Evolutionary conservation across 2,113 vertebrate genomes (phyloP).

Genomic region (Phocoena sinus): DNA sequence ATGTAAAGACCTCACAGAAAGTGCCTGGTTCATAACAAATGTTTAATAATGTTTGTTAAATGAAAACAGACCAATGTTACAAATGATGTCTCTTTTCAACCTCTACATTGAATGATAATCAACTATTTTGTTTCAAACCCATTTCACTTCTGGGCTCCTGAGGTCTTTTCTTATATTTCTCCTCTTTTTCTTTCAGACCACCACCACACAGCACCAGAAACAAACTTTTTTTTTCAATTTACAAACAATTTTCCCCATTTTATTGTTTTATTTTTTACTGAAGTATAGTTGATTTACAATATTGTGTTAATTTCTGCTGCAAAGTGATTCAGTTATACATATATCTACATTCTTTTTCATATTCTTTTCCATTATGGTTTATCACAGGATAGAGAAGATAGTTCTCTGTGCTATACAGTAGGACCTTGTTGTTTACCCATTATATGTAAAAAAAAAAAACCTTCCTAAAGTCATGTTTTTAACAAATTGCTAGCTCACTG

Average conservation of each 20-base stretch:
- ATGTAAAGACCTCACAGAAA: background rate
- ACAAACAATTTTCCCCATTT: background rate
- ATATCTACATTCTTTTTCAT: background rate
- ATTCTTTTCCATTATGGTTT: background rate
- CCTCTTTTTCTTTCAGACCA: background rate
- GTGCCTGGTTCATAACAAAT: background rate
- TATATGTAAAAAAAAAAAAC: background rate
- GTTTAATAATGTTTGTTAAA: background rate
- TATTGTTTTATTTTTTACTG: background rate
- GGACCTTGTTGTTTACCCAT: background rate
- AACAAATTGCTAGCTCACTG: background rate
- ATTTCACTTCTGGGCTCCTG: background rate
- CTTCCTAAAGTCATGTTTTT: background rate
- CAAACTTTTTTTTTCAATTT: background rate
- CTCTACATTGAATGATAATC: background rate
- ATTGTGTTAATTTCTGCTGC: background rate
- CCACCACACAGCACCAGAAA: background rate
- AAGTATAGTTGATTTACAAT: background rate
- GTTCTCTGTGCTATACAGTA: background rate
- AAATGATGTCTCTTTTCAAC: background rate
- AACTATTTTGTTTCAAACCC: background rate
- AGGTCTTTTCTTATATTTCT: no score
- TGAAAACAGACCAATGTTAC: background rate
- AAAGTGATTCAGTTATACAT: background rate
- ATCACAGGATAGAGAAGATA: background rate